A percentile compares a stretch with the other conserved stretches of the same genome.
These are phyloP conservation scores for Hycleus cichorii DNA, from an alignment of 1,140 invertebrate species.

Conservation along the genomic window DNA sequence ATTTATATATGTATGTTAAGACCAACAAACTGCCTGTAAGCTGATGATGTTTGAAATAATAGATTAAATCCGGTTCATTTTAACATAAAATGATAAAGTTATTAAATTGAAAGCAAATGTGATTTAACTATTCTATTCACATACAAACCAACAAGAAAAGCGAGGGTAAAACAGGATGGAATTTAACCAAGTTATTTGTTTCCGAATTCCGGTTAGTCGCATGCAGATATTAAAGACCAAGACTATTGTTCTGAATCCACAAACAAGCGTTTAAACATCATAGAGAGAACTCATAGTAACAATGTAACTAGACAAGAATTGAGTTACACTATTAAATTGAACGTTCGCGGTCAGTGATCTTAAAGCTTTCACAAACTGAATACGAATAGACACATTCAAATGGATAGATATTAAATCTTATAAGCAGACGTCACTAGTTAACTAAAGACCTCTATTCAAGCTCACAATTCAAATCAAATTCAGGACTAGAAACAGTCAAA, in stretches of 20 bases:
- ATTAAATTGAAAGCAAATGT: slow-evolving; percentile 13
- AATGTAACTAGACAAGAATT: slow-evolving; percentile 6
- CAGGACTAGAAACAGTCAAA: too few relatives aligned
- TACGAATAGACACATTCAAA: slow-evolving; percentile 6
- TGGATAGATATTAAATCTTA: slow-evolving; percentile 13
- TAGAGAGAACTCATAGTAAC: slow-evolving; percentile 5
- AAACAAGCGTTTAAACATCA: slow-evolving; percentile 17
- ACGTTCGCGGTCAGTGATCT: slow-evolving; percentile 15
- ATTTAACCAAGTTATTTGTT: slow-evolving; percentile 13
- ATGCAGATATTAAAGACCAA: slow-evolving; percentile 12
- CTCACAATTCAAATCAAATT: too few relatives aligned
- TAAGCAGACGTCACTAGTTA: slow-evolving; percentile 1
- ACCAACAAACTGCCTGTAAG: too few relatives aligned
- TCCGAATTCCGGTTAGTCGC: slow-evolving; percentile 11
- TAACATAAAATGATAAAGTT: slow-evolving; percentile 11
- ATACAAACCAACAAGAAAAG: not conserved
- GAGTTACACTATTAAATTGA: slow-evolving; percentile 16
- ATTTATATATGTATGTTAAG: too few relatives aligned
- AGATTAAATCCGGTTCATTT: not conserved
- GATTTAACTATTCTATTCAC: slow-evolving; percentile 5
- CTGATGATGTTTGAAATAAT: too few relatives aligned
- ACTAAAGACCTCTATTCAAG: slow-evolving; percentile 1
- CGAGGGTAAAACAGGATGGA: not conserved
- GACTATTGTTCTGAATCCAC: slow-evolving; percentile 7
- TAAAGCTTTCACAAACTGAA: slow-evolving; percentile 16